Evolutionary conservation across 2,888 invertebrate species (phyloP), one percentile per base, ranked within the genome.

Genomic region (Colletes collaris): DNA sequence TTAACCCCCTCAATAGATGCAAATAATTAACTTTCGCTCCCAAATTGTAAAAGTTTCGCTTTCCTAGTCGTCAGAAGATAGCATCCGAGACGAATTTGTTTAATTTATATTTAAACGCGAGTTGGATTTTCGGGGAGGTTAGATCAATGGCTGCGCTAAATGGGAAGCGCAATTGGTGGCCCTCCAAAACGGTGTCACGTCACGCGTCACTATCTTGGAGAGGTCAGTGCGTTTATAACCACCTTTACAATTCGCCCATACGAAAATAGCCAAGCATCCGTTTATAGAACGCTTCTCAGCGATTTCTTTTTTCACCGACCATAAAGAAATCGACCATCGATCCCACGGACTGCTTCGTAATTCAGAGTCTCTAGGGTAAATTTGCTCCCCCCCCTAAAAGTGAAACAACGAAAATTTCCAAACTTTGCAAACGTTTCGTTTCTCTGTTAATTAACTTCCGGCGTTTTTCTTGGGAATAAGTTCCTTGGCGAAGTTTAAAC

Each of bases 181-280:
- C 37, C 64, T 71, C 71, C 44, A 72, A 71, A 82, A 82, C 55
- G 74, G 82, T 75, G 82, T 68, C 75, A 60, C 52, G 78, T 82
- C 74, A 78, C 71, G 74, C 74, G 83, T 81, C 82, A 67, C 71
- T 50, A 81, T 81, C 80, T 81, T 81, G 68, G 81, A 82, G 82
- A 81, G 82, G 82, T 82, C 82, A 82, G 82, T 81, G 77, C 82
- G 68, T 81, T 82, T 81, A 76, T 77, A 81, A 81, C 76, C 68
- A 55, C 76, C 72, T 81, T 81, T 81, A 76, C 69, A 65, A 81
- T 70, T 62, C 67, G 44, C 10, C 27, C 64, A 62, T 67, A 74
- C 77, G 10, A 60, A 70, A 81, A 82, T 82, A 82, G 53, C 73
- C n/a, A 2, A 63, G 59, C 40, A 52, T 55, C 81, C 74, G 74